A percentile compares a stretch with the other conserved stretches of the same genome.
These are phyloP conservation scores for Decapterus maruadsi DNA, from an alignment of 2,797 vertebrate species.

Conservation along the genomic window DNA sequence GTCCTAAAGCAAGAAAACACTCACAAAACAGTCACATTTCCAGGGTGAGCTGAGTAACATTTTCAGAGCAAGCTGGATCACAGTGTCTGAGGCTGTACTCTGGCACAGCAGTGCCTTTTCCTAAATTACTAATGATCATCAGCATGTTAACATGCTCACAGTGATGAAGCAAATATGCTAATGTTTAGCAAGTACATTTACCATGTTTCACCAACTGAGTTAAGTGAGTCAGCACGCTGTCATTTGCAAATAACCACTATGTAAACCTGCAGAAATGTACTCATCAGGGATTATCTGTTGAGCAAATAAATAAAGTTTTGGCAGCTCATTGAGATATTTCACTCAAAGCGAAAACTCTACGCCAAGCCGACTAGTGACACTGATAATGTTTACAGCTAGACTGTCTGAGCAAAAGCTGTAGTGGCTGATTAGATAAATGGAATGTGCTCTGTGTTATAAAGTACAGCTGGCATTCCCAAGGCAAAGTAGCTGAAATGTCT, in stretches of 20 bases:
- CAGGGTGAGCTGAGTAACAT: background rate
- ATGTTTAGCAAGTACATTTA: background rate
- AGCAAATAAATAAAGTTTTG: background rate
- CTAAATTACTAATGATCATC: background rate
- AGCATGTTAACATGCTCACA: background rate
- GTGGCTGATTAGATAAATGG: conserved; percentile 33
- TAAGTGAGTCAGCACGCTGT: background rate
- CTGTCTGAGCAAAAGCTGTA: background rate
- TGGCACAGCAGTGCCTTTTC: background rate
- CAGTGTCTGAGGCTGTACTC: background rate
- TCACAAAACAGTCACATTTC: background rate
- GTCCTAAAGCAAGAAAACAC: background rate
- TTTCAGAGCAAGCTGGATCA: background rate
- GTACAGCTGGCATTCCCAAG: conserved; percentile 41
- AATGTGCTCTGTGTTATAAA: conserved; percentile 26
- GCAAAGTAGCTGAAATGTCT: conserved; percentile 33
- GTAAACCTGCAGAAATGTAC: background rate
- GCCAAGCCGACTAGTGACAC: background rate
- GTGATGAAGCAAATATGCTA: background rate
- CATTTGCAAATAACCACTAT: background rate
- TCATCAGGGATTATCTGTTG: background rate
- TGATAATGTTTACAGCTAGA: conserved; percentile 11
- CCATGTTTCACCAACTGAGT: background rate
- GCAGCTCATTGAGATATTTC: background rate
- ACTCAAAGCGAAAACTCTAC: background rate